Conservation (phyloP, 2,113 vertebrate species). For the Aphyosemion australe region DNA sequence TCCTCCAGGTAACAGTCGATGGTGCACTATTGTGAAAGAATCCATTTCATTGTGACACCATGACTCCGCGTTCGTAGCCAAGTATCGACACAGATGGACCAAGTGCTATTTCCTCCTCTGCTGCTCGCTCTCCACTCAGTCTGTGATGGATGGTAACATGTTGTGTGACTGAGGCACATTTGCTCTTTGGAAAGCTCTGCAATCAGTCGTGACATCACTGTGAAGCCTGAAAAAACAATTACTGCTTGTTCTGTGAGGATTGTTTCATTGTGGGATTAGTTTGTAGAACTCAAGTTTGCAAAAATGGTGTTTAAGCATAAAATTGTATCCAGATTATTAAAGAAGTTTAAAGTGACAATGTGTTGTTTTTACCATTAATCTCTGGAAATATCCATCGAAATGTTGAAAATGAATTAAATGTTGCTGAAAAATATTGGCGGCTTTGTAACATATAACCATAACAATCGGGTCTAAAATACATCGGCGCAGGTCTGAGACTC, state of each 20-base stretch:
- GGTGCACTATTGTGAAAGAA: constrained; percentile 28
- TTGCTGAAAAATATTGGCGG: too few relatives aligned
- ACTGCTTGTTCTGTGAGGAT: background rate
- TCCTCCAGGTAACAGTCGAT: constrained; percentile 45
- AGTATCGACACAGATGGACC: constrained; percentile 46
- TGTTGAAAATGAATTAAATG: too few relatives aligned
- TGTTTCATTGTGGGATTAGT: background rate
- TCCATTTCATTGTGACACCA: constrained; percentile 42
- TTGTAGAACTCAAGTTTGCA: too few relatives aligned
- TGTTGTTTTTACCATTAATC: too few relatives aligned
- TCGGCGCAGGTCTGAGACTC: too few relatives aligned
- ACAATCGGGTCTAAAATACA: too few relatives aligned
- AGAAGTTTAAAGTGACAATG: too few relatives aligned
- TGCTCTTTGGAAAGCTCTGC: background rate
- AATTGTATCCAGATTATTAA: too few relatives aligned
- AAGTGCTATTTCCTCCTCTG: constrained; percentile 20
- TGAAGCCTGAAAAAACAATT: background rate
- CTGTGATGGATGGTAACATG: constrained; percentile 40
- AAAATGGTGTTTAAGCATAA: too few relatives aligned
- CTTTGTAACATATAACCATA: too few relatives aligned
- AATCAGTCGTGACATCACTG: constrained; percentile 22
- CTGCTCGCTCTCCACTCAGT: constrained; percentile 21
- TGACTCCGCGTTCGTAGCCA: constrained; percentile 15
- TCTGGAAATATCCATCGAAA: too few relatives aligned
- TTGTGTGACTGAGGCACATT: constrained; percentile 38